Conservation (phyloP, 2,888 invertebrate genomes). For the Epinotia bilunana region DNA sequence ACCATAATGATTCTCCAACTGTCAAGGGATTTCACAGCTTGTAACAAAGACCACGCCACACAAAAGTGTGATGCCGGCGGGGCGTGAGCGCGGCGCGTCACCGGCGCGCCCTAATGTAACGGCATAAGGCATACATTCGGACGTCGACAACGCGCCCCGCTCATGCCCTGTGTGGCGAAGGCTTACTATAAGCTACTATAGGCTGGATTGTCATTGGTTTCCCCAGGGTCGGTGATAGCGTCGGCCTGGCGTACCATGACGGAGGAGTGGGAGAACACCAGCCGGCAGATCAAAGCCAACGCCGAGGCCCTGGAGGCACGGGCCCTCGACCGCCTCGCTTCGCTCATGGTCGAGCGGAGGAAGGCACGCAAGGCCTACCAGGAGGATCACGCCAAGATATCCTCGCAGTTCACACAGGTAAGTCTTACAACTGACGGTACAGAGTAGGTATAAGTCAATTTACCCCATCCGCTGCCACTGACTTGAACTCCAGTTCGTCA, state of each 20-base stretch:
- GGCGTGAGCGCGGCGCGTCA: no score
- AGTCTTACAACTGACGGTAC: constrained; percentile 36
- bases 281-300: constrained; percentile 91
- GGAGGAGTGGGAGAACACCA: constrained; percentile 94
- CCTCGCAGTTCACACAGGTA: constrained; percentile 91
- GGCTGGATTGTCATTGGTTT: background rate
- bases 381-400: constrained; percentile 94
- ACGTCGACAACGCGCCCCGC: no score
- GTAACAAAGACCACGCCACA: background rate
- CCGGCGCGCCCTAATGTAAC: no score
- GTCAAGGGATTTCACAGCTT: background rate
- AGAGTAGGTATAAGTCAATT: background rate
- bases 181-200: background rate
- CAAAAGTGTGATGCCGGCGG: background rate
- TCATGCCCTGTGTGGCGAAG: no score
- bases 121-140: no score
- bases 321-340: constrained; percentile 91
- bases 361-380: constrained; percentile 94
- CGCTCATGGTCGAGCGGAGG: constrained; percentile 94
- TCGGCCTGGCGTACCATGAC: constrained; percentile 93
- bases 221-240: constrained; percentile 86
- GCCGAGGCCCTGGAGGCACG: constrained; percentile 93
- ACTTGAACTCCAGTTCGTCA: no score
- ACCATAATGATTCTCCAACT: background rate
- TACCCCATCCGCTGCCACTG: background rate